Evolutionary conservation across 2,113 vertebrate species (phyloP).

Genomic region (Mobula hypostoma): DNA sequence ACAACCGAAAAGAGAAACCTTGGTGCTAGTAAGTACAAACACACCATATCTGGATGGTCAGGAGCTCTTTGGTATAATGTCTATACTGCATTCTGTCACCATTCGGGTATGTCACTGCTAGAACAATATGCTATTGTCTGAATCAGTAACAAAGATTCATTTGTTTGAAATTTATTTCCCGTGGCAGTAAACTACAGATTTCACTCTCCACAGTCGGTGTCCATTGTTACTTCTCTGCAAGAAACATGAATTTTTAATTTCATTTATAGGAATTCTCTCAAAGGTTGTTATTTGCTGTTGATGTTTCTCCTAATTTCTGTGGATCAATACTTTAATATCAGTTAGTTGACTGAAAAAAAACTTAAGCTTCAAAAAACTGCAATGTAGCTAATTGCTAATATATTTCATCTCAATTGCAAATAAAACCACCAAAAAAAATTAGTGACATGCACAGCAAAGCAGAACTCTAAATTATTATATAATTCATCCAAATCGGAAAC

Average conservation of each 20-base stretch:
- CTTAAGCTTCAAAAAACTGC: background rate
- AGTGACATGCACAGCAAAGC: background rate
- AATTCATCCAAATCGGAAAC: background rate
- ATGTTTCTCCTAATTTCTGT: background rate
- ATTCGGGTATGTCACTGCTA: background rate
- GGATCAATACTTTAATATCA: background rate
- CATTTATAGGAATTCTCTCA: background rate
- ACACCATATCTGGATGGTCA: background rate
- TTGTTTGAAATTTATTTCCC: background rate
- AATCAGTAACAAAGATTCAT: background rate
- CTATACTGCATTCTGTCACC: background rate
- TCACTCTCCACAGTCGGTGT: background rate
- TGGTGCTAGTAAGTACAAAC: background rate
- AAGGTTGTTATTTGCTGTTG: background rate
- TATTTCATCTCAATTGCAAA: background rate
- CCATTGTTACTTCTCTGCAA: background rate
- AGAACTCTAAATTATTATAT: background rate
- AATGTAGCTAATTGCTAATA: background rate
- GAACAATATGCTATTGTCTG: conserved; percentile 2
- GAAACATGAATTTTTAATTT: background rate
- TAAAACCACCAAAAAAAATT: background rate
- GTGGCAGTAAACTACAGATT: background rate
- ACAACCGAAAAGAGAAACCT: background rate
- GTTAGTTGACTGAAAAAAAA: background rate
- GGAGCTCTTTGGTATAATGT: background rate